Evolutionary conservation across 1,140 invertebrate species (phyloP).

Genomic region (Orchestia grillus): DNA sequence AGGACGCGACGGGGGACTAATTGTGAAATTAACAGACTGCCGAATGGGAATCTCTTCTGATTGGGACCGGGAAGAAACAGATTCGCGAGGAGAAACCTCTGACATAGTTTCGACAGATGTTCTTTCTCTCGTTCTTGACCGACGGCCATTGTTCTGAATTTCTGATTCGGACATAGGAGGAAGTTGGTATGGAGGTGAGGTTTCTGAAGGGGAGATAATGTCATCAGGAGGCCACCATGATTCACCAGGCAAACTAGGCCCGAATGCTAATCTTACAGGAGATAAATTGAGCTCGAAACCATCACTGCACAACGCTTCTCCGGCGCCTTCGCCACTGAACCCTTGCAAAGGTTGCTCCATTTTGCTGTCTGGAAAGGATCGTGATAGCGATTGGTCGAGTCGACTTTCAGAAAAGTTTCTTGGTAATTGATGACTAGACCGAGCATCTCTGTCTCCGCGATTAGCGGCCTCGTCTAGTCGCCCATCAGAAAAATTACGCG

Average conservation of each 20-base stretch:
- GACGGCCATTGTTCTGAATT: neutral
- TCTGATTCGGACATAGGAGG: slow-evolving; percentile 51
- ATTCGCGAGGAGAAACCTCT: slow-evolving; percentile 6
- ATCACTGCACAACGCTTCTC: slow-evolving; percentile 64
- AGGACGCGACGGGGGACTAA: slow-evolving; percentile 60
- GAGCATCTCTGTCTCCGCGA: neutral
- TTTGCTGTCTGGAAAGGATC: slow-evolving; percentile 28
- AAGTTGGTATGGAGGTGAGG: slow-evolving; percentile 56
- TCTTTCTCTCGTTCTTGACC: neutral
- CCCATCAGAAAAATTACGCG: slow-evolving; percentile 30
- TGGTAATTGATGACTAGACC: neutral
- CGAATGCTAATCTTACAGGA: slow-evolving; percentile 64
- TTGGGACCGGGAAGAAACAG: slow-evolving; percentile 33
- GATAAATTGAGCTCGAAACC: slow-evolving; percentile 61
- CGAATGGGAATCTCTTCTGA: slow-evolving; percentile 62
- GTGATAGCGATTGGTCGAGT: neutral
- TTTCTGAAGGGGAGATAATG: slow-evolving; percentile 58
- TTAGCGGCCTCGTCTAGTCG: slow-evolving; percentile 5
- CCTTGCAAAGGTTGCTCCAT: slow-evolving; percentile 35
- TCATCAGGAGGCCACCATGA: slow-evolving; percentile 62
- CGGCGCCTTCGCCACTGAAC: slow-evolving; percentile 59
- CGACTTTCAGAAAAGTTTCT: slow-evolving; percentile 33
- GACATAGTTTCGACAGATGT: slow-evolving; percentile 56
- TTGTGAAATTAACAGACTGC: slow-evolving; percentile 61
- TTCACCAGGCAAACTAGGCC: slow-evolving; percentile 61